Percentiles rank a stretch among this genome's conserved stretches.
phyloP scores from a whole-genome alignment of 2,797 vertebrate genomes.

The Anolis apletophallus region DNA sequence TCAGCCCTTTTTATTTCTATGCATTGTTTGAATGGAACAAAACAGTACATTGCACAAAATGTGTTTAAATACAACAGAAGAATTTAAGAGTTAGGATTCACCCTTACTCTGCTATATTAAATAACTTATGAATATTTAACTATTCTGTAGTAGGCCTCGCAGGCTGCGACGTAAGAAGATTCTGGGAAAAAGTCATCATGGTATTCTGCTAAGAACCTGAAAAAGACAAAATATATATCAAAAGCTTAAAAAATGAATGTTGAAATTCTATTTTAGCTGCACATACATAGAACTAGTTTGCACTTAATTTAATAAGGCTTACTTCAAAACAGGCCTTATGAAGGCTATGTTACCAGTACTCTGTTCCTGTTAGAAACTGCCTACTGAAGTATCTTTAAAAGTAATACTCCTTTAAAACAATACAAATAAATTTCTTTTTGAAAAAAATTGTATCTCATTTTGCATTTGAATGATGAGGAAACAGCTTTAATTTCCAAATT shows the following conservation, averaged over 20 bases:
- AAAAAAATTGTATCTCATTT: background rate
- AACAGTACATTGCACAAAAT: background rate
- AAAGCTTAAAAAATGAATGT: background rate
- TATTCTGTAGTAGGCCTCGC: slow-evolving; percentile 90
- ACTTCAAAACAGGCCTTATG: background rate
- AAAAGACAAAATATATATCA: slow-evolving; percentile 41
- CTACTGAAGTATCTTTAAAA: background rate
- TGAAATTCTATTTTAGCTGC: background rate
- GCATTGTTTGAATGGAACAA: slow-evolving; percentile 15
- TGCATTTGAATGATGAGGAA: background rate
- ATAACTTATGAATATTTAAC: background rate
- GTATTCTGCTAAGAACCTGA: slow-evolving; percentile 96
- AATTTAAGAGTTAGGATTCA: slow-evolving; percentile 6
- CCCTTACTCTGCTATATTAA: slow-evolving; percentile 7
- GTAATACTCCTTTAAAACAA: background rate
- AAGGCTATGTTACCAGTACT: background rate
- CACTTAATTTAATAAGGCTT: background rate
- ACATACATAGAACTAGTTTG: background rate
- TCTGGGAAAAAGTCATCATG: slow-evolving; percentile 98
- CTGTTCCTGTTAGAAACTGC: slow-evolving; percentile 5
- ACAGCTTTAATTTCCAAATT: background rate
- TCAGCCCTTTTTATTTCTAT: background rate
- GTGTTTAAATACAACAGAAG: background rate
- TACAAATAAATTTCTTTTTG: background rate
- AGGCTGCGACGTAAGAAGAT: slow-evolving; percentile 94